Evolutionary conservation across 2,797 vertebrate genomes (phyloP).

Genomic region (Malacoraja senta): DNA sequence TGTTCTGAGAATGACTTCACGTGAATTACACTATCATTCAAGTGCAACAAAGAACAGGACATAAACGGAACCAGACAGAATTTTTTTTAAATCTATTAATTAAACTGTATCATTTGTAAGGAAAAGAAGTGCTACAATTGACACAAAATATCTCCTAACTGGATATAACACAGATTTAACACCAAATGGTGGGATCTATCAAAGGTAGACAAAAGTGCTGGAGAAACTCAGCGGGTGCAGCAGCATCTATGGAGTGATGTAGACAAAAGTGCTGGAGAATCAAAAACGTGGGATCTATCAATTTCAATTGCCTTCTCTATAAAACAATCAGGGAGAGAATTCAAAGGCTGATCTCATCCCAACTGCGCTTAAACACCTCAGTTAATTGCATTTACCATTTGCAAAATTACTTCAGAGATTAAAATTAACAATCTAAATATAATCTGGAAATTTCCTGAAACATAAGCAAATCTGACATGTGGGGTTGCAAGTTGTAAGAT

Average conservation of each 20-base stretch:
- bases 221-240: too few species aligned
- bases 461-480: too few species aligned
- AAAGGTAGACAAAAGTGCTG: too few species aligned
- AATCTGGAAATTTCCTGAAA: neutral
- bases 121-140: too few species aligned
- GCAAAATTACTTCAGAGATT: neutral
- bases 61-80: neutral
- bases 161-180: neutral
- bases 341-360: neutral
- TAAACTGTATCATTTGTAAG: neutral
- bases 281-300: too few species aligned
- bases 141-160: neutral
- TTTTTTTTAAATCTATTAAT: neutral
- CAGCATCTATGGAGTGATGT: too few species aligned
- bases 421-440: constrained; percentile 4
- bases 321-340: neutral
- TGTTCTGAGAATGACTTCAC: neutral
- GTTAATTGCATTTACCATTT: neutral
- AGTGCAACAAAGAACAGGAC: neutral
- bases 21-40: neutral
- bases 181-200: too few species aligned
- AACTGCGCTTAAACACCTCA: neutral
- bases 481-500: too few species aligned
- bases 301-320: neutral
- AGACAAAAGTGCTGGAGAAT: too few species aligned